Conservation (phyloP, 2,113 vertebrate genomes). For the Leucosticte australis region DNA sequence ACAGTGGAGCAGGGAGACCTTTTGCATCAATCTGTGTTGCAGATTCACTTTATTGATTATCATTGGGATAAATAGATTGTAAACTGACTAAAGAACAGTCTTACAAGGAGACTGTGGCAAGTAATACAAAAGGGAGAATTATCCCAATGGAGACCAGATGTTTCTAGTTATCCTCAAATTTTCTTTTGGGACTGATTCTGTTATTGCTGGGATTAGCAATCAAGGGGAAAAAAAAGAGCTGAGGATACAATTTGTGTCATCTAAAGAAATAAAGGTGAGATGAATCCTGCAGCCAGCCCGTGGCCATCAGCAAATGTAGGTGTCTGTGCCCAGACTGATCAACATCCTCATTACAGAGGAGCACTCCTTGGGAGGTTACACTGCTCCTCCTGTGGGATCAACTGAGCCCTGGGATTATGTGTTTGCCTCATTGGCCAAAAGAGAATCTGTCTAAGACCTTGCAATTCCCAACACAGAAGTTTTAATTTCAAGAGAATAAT, state of each 20-base stretch:
- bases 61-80: not conserved
- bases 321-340: not conserved
- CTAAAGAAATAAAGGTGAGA: not conserved
- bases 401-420: not conserved
- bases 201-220: not conserved
- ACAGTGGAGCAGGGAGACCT: not conserved
- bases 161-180: not conserved
- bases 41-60: not conserved
- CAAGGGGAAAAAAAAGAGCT: not conserved
- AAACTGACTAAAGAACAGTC: not conserved
- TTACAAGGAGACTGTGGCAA: not conserved
- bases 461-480: not conserved
- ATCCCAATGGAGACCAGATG: not conserved
- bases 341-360: not conserved
- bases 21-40: not conserved
- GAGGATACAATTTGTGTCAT: not conserved
- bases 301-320: not conserved
- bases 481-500: conserved; percentile 3
- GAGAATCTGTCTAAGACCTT: not conserved
- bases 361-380: not conserved
- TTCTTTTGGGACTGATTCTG: not conserved
- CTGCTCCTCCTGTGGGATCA: not conserved
- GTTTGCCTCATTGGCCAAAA: not conserved
- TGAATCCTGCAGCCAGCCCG: not conserved
- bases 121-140: not conserved